Evolutionary conservation across 2,797 vertebrate species (phyloP), one percentile per base, ranked within the genome.

Genomic region (Melanotaenia boesemani): DNA sequence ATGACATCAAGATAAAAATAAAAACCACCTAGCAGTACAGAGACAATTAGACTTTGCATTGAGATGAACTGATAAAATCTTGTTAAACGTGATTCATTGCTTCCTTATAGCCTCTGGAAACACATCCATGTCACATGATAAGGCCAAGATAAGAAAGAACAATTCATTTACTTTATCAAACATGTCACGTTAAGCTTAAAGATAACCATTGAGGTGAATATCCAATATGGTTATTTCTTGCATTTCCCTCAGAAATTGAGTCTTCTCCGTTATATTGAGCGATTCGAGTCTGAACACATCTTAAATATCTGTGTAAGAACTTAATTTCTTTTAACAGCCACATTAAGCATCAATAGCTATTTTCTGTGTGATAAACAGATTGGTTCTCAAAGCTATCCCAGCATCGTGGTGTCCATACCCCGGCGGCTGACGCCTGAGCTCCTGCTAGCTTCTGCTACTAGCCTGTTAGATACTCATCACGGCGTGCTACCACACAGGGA

Each of bases 401-500:
- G 10, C 39, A 63, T 55, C 41, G 70, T 74, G 63, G 37, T 52
- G 56, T 62, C 55, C 28, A 46, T 30, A 65, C 34, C 50, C 39
- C 37, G 37, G 62, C 9, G 72, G 32, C 63, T 70, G 39, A 83
- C 76, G 81, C 76, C 75, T 84, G 64, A 0, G 81, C 79, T 84
- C 54, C 78, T 15, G 81, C 74, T 91, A 90, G 89, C 91, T 74
- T 72, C 30, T 63, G 77, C 75, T 80, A 83, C 75, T 80, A 83
- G 71, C 84, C 18, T 59, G 67, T 32, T 57, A 22, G 24, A 52
- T 52, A 54, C 48, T 72, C 41, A 54, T 32, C 55, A 32, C 74
- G n/a, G 73, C 55, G 69, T 70, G 72, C 66, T 73, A 75, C 36
- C 57, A 65, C 64, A 74, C 81, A 1, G 56, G 81, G 66, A 34